Conservation (phyloP, 2,888 invertebrate species). For the Cecidostiba fungosa region DNA sequence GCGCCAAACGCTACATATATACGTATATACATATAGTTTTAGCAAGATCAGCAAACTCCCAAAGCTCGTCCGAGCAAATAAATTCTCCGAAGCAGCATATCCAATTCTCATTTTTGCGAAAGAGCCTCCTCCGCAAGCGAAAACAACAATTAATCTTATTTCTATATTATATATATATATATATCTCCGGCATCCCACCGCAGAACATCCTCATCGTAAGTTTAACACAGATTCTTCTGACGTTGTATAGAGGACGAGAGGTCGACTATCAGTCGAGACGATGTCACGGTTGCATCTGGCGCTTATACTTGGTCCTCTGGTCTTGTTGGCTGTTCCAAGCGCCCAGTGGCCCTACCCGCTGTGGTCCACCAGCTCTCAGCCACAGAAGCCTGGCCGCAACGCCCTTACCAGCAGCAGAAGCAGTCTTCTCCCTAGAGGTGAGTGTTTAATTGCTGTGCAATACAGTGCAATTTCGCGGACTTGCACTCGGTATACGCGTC, state of each 20-base stretch:
- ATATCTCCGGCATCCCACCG: neutral
- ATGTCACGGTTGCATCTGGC: neutral
- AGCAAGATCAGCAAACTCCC: neutral
- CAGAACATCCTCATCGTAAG: neutral
- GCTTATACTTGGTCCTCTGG: slow-evolving; percentile 44
- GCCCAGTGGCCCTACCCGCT: slow-evolving; percentile 69
- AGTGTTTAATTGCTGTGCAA: slow-evolving; percentile 27
- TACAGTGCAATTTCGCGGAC: neutral
- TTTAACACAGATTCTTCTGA: neutral
- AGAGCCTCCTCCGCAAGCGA: neutral
- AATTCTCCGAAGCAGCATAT: too few species aligned
- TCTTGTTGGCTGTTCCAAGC: slow-evolving; percentile 65
- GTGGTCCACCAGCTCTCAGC: slow-evolving; percentile 61
- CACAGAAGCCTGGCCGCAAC: neutral
- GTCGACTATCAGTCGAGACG: neutral
- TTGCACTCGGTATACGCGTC: neutral
- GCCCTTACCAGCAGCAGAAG: neutral
- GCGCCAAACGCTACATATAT: neutral
- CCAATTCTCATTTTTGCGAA: too few species aligned
- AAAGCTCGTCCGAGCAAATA: neutral
- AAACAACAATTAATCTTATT: neutral
- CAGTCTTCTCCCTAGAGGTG: slow-evolving; percentile 35
- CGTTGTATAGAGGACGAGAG: neutral
- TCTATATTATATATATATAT: too few species aligned
- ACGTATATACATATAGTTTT: neutral